Conservation (phyloP, 2,888 invertebrate species). For the Notodonta dromedarius region DNA sequence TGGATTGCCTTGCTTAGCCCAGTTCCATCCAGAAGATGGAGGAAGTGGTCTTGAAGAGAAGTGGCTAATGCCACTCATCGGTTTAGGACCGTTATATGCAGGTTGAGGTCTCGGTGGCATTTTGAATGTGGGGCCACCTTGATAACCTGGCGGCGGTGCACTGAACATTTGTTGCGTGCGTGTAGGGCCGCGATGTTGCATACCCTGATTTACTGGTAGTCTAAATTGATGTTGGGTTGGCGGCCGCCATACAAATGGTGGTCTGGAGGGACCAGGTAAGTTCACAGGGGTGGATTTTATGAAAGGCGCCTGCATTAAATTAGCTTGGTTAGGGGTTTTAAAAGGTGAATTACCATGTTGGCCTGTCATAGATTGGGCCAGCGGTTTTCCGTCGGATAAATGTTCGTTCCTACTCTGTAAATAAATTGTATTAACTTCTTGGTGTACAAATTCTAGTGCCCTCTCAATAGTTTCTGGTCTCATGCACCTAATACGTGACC, state of each 20-base stretch:
- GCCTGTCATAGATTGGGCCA: not conserved
- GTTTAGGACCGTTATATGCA: slow-evolving; percentile 6
- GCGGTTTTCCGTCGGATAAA: not conserved
- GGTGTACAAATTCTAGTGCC: not conserved
- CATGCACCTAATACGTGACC: slow-evolving; percentile 15
- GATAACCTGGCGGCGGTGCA: slow-evolving; percentile 12
- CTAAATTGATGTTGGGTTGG: too few relatives aligned
- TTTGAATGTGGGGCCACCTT: too few relatives aligned
- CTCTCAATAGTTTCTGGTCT: slow-evolving; percentile 24
- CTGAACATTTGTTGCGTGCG: slow-evolving; percentile 23
- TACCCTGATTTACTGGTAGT: not conserved
- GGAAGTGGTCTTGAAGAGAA: slow-evolving; percentile 11
- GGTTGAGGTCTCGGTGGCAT: not conserved
- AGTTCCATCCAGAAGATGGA: slow-evolving; percentile 21
- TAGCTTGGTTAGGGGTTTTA: not conserved
- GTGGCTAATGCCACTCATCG: slow-evolving; percentile 30
- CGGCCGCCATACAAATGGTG: not conserved
- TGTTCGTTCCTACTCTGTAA: not conserved
- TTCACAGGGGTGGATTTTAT: too few relatives aligned
- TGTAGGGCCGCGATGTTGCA: slow-evolving; percentile 6
- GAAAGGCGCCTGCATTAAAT: not conserved
- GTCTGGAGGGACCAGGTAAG: too few relatives aligned
- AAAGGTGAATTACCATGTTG: not conserved
- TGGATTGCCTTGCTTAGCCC: slow-evolving; percentile 30
- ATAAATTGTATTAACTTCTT: not conserved